phyloP scores from a whole-genome alignment of 2,888 invertebrate genomes.

The Drosophila rellima region DNA sequence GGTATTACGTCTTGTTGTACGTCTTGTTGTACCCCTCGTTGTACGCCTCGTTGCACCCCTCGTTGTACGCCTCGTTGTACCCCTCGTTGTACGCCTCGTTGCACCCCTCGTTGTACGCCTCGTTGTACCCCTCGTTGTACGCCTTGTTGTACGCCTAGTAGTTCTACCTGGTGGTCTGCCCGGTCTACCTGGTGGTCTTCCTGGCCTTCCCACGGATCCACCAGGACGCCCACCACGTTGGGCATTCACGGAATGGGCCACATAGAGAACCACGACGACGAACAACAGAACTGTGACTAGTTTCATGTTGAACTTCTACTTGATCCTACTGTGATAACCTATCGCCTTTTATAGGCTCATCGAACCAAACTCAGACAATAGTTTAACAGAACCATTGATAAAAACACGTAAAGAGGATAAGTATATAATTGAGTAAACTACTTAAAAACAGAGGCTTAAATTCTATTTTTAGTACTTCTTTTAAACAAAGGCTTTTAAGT shows the following conservation, averaged over 20 bases:
- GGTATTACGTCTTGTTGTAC: background rate
- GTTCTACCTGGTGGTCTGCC: background rate
- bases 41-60: background rate
- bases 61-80: background rate
- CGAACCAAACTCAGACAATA: background rate
- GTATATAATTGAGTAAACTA: no score
- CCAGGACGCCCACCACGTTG: conserved; percentile 1
- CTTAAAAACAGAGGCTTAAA: no score
- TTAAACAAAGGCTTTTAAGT: background rate
- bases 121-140: background rate
- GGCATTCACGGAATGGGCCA: conserved; percentile 3
- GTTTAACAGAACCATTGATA: background rate
- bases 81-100: background rate
- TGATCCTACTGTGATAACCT: background rate
- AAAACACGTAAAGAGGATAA: background rate
- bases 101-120: background rate
- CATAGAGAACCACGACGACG: conserved; percentile 5
- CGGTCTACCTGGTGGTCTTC: background rate
- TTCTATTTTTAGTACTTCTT: no score
- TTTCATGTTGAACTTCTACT: conserved; percentile 11
- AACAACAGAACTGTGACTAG: conserved; percentile 9
- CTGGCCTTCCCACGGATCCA: background rate
- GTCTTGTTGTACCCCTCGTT: background rate
- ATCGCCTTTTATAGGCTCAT: conserved; percentile 1
- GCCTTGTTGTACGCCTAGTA: background rate